These are phyloP conservation scores for Discoglossus pictus DNA, from an alignment of 2,797 vertebrate species.

Conservation along the genomic window DNA sequence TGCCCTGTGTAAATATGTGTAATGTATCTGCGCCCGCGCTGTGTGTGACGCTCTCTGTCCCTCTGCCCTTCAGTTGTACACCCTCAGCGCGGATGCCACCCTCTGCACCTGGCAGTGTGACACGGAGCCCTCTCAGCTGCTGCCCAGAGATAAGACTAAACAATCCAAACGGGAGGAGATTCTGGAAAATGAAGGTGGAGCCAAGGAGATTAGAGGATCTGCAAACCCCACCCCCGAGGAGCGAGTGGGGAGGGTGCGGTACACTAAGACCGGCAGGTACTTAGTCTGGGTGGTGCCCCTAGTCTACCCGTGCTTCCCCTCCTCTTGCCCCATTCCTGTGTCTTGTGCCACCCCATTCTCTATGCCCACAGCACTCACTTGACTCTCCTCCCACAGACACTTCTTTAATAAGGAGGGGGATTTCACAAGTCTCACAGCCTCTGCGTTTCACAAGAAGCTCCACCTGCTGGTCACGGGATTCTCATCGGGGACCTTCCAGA, in stretches of 20 bases:
- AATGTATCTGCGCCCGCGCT: too few species aligned
- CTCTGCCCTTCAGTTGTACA: constrained; percentile 82
- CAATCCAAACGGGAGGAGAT: constrained; percentile 41
- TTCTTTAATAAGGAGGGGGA: constrained; percentile 96
- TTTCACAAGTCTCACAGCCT: constrained; percentile 85
- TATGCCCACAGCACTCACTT: too few species aligned
- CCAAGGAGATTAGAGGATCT: constrained; percentile 80
- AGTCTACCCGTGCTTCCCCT: neutral
- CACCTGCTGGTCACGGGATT: constrained; percentile 91
- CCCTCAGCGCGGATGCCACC: constrained; percentile 86
- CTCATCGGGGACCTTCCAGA: constrained; percentile 92
- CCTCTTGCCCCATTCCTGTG: neutral
- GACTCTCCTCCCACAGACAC: constrained; percentile 74
- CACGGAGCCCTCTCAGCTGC: constrained; percentile 78
- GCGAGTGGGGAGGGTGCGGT: constrained; percentile 77
- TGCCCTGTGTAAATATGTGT: too few species aligned
- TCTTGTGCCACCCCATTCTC: neutral
- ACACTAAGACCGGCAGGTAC: constrained; percentile 83
- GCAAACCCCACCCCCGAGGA: constrained; percentile 63
- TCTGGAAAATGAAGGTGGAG: constrained; percentile 49
- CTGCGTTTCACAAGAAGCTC: constrained; percentile 84
- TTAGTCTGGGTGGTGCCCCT: constrained; percentile 54
- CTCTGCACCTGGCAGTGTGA: constrained; percentile 93
- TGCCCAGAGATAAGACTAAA: constrained; percentile 59
- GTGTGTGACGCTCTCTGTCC: constrained; percentile 7